Conservation (phyloP, 2,888 invertebrate genomes). For the Aleiodes alternator region DNA sequence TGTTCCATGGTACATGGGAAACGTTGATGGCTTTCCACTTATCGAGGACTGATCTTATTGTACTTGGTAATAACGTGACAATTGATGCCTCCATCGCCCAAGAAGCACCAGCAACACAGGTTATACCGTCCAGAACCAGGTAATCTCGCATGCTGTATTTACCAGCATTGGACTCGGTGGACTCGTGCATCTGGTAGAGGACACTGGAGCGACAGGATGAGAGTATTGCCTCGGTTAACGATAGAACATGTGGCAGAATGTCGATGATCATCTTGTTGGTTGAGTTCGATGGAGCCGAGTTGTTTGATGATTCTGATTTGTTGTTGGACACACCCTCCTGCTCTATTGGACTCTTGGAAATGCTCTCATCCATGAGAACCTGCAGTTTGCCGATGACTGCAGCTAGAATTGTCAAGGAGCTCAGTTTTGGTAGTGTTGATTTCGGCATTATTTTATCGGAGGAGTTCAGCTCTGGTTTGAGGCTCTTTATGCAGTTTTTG, state of each 20-base stretch:
- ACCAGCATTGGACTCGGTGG: slow-evolving; percentile 68
- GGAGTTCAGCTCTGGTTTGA: slow-evolving; percentile 76
- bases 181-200: slow-evolving; percentile 75
- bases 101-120: slow-evolving; percentile 74
- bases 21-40: slow-evolving; percentile 80
- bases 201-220: slow-evolving; percentile 75
- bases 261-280: slow-evolving; percentile 77
- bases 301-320: slow-evolving; percentile 53
- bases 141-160: slow-evolving; percentile 76
- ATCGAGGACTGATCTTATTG: slow-evolving; percentile 78
- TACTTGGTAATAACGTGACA: slow-evolving; percentile 77
- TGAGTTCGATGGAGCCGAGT: neutral
- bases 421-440: slow-evolving; percentile 80
- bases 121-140: slow-evolving; percentile 72
- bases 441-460: slow-evolving; percentile 72
- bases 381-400: slow-evolving; percentile 86
- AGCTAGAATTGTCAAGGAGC: slow-evolving; percentile 86
- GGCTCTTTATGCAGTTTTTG: slow-evolving; percentile 78
- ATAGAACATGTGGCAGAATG: slow-evolving; percentile 81
- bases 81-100: slow-evolving; percentile 77
- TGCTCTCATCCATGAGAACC: slow-evolving; percentile 78
- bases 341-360: slow-evolving; percentile 67
- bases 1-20: slow-evolving; percentile 80
- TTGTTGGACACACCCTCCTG: slow-evolving; percentile 18
- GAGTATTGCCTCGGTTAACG: slow-evolving; percentile 81